A percentile compares a stretch with the other conserved stretches of the same genome.
Conservation (phyloP, 2,113 vertebrate genomes). For the Dinomys branickii region DNA sequence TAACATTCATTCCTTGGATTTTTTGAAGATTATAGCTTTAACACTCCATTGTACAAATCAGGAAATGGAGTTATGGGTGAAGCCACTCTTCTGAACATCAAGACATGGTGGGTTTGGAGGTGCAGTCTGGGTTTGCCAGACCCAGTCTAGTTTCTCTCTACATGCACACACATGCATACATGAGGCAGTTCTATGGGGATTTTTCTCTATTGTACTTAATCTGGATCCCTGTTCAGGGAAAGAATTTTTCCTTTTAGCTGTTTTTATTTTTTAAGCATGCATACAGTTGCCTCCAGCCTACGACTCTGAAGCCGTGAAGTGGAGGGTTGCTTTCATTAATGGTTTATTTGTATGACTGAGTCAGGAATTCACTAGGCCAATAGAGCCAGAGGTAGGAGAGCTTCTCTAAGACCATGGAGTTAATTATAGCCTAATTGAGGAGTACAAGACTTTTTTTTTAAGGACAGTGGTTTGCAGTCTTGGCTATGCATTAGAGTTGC, state of each 20-base stretch:
- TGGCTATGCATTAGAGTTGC: neutral
- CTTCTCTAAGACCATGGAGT: neutral
- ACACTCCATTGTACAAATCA: neutral
- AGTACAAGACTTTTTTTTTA: neutral
- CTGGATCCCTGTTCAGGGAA: neutral
- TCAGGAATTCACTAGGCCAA: neutral
- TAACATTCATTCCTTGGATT: neutral
- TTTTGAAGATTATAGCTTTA: neutral
- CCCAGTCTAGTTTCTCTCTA: neutral
- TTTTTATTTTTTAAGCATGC: neutral
- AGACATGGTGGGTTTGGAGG: neutral
- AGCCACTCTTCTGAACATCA: neutral
- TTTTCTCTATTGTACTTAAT: neutral
- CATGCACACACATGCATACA: rapidly evolving
- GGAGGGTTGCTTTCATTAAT: slow-evolving; percentile 11
- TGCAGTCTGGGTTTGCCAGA: neutral
- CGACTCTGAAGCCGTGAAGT: neutral
- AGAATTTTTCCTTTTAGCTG: neutral
- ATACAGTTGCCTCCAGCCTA: neutral
- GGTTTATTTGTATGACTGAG: slow-evolving; percentile 4
- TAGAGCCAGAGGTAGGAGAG: neutral
- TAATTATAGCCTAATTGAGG: neutral
- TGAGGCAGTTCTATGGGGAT: neutral
- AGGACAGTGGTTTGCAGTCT: neutral
- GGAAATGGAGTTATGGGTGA: neutral